These are phyloP conservation scores for Cylloceria caligata DNA, from an alignment of 2,888 invertebrate species.

Conservation along the genomic window DNA sequence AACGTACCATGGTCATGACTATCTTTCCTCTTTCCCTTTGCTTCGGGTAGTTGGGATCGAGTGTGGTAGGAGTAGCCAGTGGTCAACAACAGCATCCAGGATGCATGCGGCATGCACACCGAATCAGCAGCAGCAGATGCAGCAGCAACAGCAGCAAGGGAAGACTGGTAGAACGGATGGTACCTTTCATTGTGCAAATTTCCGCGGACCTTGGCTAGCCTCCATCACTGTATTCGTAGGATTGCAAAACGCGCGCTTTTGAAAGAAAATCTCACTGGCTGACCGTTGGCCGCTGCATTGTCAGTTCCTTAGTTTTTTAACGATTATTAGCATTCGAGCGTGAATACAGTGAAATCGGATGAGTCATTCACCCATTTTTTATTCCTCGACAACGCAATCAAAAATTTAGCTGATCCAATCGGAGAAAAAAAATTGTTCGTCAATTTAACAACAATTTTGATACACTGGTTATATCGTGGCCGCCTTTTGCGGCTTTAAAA, in stretches of 20 bases:
- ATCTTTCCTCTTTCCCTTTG: conserved; percentile 54
- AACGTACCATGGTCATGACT: conserved; percentile 78
- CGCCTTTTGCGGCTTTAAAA: not conserved
- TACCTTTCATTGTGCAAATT: conserved; percentile 58
- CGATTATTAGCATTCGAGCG: conserved; percentile 37
- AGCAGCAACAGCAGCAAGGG: conserved; percentile 16
- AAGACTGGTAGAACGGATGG: conserved; percentile 47
- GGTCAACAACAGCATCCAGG: conserved; percentile 32
- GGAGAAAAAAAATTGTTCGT: not conserved
- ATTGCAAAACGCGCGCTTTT: conserved; percentile 19
- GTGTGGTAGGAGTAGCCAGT: conserved; percentile 12
- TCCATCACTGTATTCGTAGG: conserved; percentile 37
- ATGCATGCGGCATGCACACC: too few relatives aligned
- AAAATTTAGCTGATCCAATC: not conserved
- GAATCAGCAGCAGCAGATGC: too few relatives aligned
- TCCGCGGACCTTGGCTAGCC: conserved; percentile 57
- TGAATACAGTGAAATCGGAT: not conserved
- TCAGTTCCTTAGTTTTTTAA: conserved; percentile 28
- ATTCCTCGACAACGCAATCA: conserved; percentile 26
- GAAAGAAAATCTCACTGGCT: conserved; percentile 41
- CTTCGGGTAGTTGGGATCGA: conserved; percentile 10
- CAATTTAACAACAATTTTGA: not conserved
- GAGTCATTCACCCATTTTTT: not conserved
- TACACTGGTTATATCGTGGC: not conserved
- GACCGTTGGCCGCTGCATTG: conserved; percentile 23